A percentile compares a stretch with the other conserved stretches of the same genome.
Evolutionary conservation across 2,797 vertebrate genomes (phyloP).

Genomic region (Scomberomorus guttatus): DNA sequence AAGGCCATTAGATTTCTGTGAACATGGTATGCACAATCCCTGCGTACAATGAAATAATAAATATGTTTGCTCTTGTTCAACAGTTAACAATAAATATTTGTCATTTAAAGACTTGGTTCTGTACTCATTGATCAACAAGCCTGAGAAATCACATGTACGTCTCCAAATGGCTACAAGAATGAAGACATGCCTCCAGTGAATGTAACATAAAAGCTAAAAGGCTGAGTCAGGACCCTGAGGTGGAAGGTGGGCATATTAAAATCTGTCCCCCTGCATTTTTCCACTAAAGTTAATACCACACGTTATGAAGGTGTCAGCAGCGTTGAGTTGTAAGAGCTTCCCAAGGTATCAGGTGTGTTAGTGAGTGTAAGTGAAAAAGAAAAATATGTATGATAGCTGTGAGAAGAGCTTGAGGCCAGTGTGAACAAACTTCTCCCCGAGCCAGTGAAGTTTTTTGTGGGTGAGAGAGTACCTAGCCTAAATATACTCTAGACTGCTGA

Average conservation of each 20-base stretch:
- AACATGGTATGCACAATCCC: no score
- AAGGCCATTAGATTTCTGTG: no score
- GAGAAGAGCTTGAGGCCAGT: no score
- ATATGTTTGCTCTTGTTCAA: no score
- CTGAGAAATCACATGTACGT: no score
- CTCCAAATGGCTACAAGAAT: not conserved
- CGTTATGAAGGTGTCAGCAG: slow-evolving; percentile 47
- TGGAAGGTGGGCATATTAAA: slow-evolving; percentile 36
- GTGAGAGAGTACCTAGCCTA: slow-evolving; percentile 2
- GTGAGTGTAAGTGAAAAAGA: not conserved
- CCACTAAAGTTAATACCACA: slow-evolving; percentile 44
- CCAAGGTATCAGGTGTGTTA: slow-evolving; percentile 3
- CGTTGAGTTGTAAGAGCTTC: slow-evolving; percentile 31
- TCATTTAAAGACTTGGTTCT: no score
- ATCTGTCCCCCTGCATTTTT: slow-evolving; percentile 9
- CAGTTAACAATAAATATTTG: no score
- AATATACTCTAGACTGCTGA: not conserved
- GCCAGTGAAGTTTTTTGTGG: slow-evolving; percentile 13
- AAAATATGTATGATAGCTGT: not conserved
- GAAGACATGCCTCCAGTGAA: not conserved
- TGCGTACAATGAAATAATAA: no score
- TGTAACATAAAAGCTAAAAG: not conserved
- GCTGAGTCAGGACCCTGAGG: slow-evolving; percentile 33
- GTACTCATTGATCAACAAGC: no score
- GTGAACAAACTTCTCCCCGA: no score